phyloP scores from a whole-genome alignment of 2,797 vertebrate genomes.

The Ctenochaetus hawaiiensis region DNA sequence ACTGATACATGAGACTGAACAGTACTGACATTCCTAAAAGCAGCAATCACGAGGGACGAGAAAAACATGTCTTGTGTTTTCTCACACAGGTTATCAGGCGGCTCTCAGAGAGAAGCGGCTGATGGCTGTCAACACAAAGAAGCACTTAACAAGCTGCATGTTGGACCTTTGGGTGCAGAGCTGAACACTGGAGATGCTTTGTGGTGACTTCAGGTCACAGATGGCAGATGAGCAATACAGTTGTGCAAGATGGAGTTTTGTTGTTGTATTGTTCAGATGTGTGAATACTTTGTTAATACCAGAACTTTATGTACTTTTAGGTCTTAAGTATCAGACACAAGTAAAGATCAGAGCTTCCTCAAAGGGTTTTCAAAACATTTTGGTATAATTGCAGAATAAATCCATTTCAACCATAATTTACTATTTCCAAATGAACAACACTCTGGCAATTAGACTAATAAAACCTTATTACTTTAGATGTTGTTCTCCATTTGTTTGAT shows the following conservation, averaged over 20 bases:
- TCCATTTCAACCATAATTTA: no score
- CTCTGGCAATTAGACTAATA: no score
- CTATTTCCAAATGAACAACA: no score
- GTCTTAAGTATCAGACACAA: background rate
- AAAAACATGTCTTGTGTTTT: slow-evolving; percentile 40
- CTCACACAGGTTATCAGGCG: background rate
- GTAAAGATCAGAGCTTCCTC: no score
- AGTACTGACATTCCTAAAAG: background rate
- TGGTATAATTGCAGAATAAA: no score
- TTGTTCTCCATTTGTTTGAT: no score
- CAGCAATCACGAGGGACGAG: slow-evolving; percentile 26
- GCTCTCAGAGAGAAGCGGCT: background rate
- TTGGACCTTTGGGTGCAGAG: slow-evolving; percentile 20
- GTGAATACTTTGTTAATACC: background rate
- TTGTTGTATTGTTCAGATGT: background rate
- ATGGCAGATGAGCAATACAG: background rate
- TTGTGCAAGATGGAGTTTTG: background rate
- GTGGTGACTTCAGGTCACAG: background rate
- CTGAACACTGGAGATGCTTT: background rate
- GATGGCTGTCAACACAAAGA: slow-evolving; percentile 36
- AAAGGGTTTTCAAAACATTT: no score
- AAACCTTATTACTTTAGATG: no score
- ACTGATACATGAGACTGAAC: background rate
- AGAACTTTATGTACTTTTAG: background rate
- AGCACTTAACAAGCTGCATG: slow-evolving; percentile 48